These are phyloP conservation scores for Hanleya hanleyi DNA, from an alignment of 2,888 invertebrate species.

Conservation along the genomic window DNA sequence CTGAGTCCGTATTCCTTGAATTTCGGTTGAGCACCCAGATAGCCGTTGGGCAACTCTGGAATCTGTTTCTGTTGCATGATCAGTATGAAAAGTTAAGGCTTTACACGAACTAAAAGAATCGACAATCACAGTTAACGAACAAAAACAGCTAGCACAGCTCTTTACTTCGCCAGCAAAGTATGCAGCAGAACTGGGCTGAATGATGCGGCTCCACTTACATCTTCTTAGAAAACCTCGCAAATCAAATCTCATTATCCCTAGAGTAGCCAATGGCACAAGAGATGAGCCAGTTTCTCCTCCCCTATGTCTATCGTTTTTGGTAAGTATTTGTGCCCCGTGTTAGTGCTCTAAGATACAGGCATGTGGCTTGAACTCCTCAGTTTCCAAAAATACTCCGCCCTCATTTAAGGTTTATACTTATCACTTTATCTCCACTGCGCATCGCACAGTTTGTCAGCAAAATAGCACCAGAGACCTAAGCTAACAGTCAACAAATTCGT, in stretches of 20 bases:
- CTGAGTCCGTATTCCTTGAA: conserved; percentile 53
- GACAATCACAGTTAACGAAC: no score
- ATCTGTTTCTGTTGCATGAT: not conserved
- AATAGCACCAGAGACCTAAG: no score
- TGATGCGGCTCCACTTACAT: no score
- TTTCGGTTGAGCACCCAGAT: conserved; percentile 61
- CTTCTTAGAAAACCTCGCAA: no score
- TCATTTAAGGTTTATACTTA: conserved; percentile 6
- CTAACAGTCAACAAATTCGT: no score
- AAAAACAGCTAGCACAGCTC: no score
- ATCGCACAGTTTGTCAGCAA: no score
- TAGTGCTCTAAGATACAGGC: not conserved
- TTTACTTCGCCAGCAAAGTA: not conserved
- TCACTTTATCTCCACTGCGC: not conserved
- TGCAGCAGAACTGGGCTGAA: not conserved
- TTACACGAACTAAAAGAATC: no score
- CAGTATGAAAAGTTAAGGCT: not conserved
- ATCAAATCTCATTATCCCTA: no score
- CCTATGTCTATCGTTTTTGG: not conserved
- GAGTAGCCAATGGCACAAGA: not conserved
- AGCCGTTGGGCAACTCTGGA: conserved; percentile 58
- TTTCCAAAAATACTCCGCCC: not conserved
- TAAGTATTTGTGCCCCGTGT: not conserved
- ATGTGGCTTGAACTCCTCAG: not conserved
- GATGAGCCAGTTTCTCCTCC: not conserved